A percentile compares a stretch with the other conserved stretches of the same genome.
These are phyloP conservation scores for Pedicia rivosa DNA, from an alignment of 2,888 invertebrate genomes.

Conservation along the genomic window DNA sequence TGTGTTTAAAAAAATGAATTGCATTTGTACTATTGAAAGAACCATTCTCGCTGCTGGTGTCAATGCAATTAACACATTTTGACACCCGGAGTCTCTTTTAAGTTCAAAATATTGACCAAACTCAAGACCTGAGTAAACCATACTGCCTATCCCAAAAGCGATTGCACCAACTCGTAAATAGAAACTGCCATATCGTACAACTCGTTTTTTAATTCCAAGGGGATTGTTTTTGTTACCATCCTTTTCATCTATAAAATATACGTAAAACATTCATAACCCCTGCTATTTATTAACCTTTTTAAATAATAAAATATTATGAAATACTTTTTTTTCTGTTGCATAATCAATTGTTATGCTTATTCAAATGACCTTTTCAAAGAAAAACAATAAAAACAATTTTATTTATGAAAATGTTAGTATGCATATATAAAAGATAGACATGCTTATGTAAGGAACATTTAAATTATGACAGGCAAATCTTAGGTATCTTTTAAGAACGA, in stretches of 20 bases:
- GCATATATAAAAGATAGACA: no score
- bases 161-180: conserved; percentile 64
- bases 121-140: conserved; percentile 46
- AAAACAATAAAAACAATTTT: no score
- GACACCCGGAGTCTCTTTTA: conserved; percentile 37
- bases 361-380: no score
- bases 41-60: conserved; percentile 60
- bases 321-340: no score
- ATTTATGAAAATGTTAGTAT: no score
- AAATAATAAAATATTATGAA: no score
- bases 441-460: no score
- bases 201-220: conserved; percentile 6
- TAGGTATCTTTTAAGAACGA: no score
- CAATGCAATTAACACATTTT: conserved; percentile 42
- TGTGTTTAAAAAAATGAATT: conserved; percentile 75
- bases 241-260: conserved; percentile 2
- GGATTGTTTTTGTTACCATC: conserved; percentile 3
- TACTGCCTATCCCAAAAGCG: conserved; percentile 37
- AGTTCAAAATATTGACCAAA: conserved; percentile 53
- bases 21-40: conserved; percentile 70
- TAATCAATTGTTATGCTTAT: no score
- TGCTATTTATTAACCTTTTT: no score
- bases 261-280: no score
- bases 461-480: no score
- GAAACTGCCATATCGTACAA: conserved; percentile 54